A percentile compares a stretch with the other conserved stretches of the same genome.
Evolutionary conservation across 2,888 invertebrate genomes (phyloP).

Genomic region (Amiota communis): DNA sequence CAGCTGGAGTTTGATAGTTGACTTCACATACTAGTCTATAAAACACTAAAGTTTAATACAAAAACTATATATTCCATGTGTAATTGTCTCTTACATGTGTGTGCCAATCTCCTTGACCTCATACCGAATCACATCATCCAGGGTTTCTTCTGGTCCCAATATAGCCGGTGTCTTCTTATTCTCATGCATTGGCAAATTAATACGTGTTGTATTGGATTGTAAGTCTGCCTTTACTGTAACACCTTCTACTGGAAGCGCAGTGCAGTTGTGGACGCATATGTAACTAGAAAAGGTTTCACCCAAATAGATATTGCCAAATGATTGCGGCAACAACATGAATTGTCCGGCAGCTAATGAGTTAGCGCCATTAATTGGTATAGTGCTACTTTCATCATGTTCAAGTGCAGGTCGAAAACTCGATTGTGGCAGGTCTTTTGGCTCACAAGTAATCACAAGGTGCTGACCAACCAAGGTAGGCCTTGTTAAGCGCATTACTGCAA

Average conservation of each 20-base stretch:
- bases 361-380: slow-evolving; percentile 82
- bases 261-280: slow-evolving; percentile 97
- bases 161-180: slow-evolving; percentile 77
- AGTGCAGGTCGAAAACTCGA: slow-evolving; percentile 85
- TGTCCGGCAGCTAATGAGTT: slow-evolving; percentile 85
- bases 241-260: slow-evolving; percentile 80
- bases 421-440: slow-evolving; percentile 88
- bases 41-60: not conserved
- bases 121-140: slow-evolving; percentile 97
- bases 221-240: slow-evolving; percentile 84
- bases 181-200: slow-evolving; percentile 85
- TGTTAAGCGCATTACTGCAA: slow-evolving; percentile 93
- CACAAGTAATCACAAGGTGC: slow-evolving; percentile 84
- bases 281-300: slow-evolving; percentile 98
- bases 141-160: slow-evolving; percentile 85
- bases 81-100: slow-evolving; percentile 83
- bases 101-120: slow-evolving; percentile 99
- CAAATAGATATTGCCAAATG: slow-evolving; percentile 97
- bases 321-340: slow-evolving; percentile 93
- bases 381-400: slow-evolving; percentile 81
- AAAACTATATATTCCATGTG: not conserved
- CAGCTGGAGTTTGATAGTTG: slow-evolving; percentile 85
- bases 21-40: slow-evolving; percentile 94
- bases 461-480: slow-evolving; percentile 90
- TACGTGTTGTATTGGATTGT: slow-evolving; percentile 92